Conservation (phyloP, 2,797 vertebrate genomes). For the Crossoptilon crossoptilon region DNA sequence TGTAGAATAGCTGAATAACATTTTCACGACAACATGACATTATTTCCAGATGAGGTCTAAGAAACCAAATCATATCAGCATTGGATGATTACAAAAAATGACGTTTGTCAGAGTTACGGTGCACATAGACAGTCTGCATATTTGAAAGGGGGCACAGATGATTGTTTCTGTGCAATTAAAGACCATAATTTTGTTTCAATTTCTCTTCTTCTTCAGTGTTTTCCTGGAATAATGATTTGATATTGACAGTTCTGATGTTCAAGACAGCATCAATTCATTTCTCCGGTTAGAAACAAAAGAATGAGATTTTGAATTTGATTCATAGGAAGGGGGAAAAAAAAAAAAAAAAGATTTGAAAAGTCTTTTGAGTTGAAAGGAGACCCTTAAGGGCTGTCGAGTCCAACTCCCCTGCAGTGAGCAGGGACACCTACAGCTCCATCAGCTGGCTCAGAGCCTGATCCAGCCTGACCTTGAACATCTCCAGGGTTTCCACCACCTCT, state of each 20-base stretch:
- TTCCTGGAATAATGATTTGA: not conserved
- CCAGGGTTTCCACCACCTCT: too few species aligned
- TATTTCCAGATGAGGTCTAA: not conserved
- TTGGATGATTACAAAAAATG: not conserved
- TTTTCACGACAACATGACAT: not conserved
- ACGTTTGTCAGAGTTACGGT: not conserved
- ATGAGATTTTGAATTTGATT: not conserved
- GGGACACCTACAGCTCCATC: too few species aligned
- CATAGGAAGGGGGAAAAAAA: not conserved
- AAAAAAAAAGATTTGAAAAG: too few species aligned
- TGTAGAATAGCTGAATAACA: not conserved
- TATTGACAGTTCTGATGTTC: not conserved
- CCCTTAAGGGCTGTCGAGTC: too few species aligned
- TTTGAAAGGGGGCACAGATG: not conserved
- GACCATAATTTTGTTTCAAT: not conserved
- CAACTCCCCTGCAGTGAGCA: too few species aligned
- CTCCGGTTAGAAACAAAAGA: not conserved
- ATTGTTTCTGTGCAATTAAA: not conserved
- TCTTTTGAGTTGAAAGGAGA: too few species aligned
- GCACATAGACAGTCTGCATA: not conserved
- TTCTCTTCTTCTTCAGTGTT: not conserved
- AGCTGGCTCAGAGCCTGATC: too few species aligned
- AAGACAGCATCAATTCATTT: not conserved
- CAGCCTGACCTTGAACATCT: too few species aligned
- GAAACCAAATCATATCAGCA: not conserved